A percentile compares a stretch with the other conserved stretches of the same genome.
Evolutionary conservation across 2,888 invertebrate species (phyloP).

Genomic region (Lepidochrysops patricia): DNA sequence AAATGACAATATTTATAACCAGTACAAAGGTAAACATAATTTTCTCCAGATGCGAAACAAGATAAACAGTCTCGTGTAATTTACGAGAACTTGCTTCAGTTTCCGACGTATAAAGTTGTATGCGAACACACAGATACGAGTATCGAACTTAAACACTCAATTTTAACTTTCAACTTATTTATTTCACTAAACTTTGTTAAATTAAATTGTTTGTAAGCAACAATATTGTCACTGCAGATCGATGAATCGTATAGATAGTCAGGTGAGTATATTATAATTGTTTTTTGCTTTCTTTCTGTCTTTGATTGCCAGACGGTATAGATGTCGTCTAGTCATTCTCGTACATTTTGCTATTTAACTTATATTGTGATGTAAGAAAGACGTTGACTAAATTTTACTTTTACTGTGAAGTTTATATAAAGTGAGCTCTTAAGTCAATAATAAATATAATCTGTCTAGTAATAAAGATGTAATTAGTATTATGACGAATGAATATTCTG

Average conservation of each 20-base stretch:
- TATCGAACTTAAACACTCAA: constrained; percentile 19
- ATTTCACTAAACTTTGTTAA: constrained; percentile 14
- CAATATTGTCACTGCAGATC: constrained; percentile 12
- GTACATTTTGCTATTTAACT: no score
- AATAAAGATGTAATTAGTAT: no score
- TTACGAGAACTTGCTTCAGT: constrained; percentile 20
- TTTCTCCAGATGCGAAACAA: constrained; percentile 21
- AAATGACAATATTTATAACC: background rate
- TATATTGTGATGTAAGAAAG: no score
- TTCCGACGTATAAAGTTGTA: constrained; percentile 20
- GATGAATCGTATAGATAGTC: background rate
- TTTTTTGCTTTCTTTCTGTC: no score
- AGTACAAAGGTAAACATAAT: constrained; percentile 17
- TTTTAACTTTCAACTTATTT: constrained; percentile 15
- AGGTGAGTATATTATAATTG: no score
- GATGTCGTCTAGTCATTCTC: no score
- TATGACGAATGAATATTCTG: no score
- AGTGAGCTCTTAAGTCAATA: no score
- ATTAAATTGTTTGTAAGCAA: constrained; percentile 11
- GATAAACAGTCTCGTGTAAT: constrained; percentile 20
- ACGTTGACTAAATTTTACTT: no score
- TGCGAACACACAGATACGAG: constrained; percentile 16
- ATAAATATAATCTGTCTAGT: no score
- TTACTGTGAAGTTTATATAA: no score
- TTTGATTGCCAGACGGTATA: no score